Evolutionary conservation across 2,113 vertebrate species (phyloP), one percentile per base, ranked within the genome.

Genomic region (Brachirus orientalis): DNA sequence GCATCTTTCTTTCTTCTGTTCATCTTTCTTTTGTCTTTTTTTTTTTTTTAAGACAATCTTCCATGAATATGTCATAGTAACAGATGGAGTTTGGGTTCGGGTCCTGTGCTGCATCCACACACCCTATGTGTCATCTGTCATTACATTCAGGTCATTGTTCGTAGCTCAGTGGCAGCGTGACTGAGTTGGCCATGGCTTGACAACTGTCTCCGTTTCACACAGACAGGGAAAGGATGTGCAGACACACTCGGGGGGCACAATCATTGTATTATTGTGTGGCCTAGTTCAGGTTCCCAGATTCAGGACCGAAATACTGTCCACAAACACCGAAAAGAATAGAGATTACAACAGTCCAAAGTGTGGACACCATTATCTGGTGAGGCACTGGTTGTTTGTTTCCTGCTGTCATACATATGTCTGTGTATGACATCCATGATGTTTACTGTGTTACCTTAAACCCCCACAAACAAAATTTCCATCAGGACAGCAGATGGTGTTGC

Each of bases 91-190:
- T 75, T 80, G 57, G 78, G 61, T 69, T 66, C 57, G 68, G n/a
- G 75, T 75, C 69, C 66, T 75, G 75, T 22, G 62, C 75, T 69
- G 66, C 61, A 51, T 78, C 75, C 71, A 54, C 85, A 85, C 78
- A 79, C 81, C 69, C 80, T 79, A 22, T 59, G 84, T 85, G 88
- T 91, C 88, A 85, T 89, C 86, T 88, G 89, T 88, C 88, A 85
- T 90, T 88, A 88, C 66, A 79, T 88, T 88, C 86, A 85, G 86
- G 89, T 88, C 89, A 90, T 90, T 90, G 90, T 90, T 84, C 9
- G 55, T 65, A 69, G 85, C 82, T 85, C 79, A 78, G 75, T 69
- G 71, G 76, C 84, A 81, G 87, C 83, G 80, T 91, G 88, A 91
- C 87, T 87, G 86, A 91, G 79, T 83, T 64, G 76, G 77, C 86